Conservation (phyloP, 2,113 vertebrate species). For the Phalacrocorax brasilianus region DNA sequence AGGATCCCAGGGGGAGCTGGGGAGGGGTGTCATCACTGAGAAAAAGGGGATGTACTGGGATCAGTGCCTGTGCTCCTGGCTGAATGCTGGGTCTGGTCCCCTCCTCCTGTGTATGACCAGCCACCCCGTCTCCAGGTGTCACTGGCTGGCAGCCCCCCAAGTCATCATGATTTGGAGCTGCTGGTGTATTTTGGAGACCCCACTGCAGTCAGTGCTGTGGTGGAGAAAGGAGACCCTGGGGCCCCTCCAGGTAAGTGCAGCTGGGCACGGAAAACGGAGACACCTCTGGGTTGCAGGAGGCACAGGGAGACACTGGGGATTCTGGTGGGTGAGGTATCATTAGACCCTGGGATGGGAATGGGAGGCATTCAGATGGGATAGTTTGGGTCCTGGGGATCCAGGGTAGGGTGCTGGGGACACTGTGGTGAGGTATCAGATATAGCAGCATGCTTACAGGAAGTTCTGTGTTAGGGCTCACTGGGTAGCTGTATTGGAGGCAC, state of each 20-base stretch:
- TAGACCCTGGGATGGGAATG: background rate
- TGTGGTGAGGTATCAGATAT: background rate
- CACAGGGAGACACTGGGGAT: background rate
- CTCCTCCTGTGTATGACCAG: background rate
- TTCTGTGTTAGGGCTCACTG: background rate
- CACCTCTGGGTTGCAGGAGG: background rate
- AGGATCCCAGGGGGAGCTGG: background rate
- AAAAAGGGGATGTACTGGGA: background rate
- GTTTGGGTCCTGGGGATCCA: background rate
- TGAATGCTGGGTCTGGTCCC: too few relatives aligned
- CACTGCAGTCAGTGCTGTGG: background rate
- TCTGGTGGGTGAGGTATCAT: background rate
- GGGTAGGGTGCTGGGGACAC: background rate
- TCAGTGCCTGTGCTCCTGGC: background rate
- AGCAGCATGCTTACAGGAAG: accelerated
- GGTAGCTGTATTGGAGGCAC: background rate
- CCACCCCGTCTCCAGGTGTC: background rate
- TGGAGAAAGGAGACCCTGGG: background rate
- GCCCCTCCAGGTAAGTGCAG: background rate
- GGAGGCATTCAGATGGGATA: background rate
- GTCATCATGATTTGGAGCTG: background rate
- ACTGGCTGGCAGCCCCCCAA: background rate
- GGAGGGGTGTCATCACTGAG: background rate
- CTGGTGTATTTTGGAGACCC: background rate
- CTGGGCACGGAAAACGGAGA: background rate